phyloP scores from a whole-genome alignment of 64 coral and sea anemone species.

The Trachythela sp. region DNA sequence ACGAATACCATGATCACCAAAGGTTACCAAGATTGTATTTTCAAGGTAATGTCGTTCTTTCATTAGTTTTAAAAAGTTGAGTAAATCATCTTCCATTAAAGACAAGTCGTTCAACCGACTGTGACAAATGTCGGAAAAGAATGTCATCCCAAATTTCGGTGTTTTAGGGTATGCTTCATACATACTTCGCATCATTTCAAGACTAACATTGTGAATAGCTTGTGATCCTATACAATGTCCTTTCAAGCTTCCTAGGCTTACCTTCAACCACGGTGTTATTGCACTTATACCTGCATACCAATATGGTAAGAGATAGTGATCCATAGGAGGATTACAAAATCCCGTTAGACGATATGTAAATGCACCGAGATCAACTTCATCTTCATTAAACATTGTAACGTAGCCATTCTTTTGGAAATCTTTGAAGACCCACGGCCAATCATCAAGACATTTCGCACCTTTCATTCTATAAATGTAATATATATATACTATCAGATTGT shows the following conservation, averaged over 20 bases:
- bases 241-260: neutral
- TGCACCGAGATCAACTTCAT: constrained; percentile 17
- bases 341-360: constrained; percentile 39
- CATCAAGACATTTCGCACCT: constrained; percentile 30
- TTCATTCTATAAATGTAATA: constrained; percentile 4
- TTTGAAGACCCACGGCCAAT: constrained; percentile 27
- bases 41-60: constrained; percentile 12
- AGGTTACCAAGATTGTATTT: constrained; percentile 33
- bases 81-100: constrained; percentile 20
- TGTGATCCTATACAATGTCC: constrained; percentile 32
- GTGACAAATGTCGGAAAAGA: constrained; percentile 35
- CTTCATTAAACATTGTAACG: constrained; percentile 30
- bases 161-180: constrained; percentile 21
- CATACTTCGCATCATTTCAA: constrained; percentile 14
- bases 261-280: neutral
- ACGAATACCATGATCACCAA: constrained; percentile 31
- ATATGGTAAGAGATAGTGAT: constrained; percentile 29
- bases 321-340: constrained; percentile 30
- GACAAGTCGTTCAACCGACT: constrained; percentile 17
- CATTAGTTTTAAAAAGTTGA: constrained; percentile 23
- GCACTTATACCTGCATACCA: neutral
- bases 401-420: constrained; percentile 21
- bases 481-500: neutral
- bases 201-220: constrained; percentile 8
- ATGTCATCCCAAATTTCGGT: constrained; percentile 22